Evolutionary conservation across 1,140 invertebrate genomes (phyloP), one percentile per base, ranked within the genome.

Genomic region (Diorhabda carinulata): DNA sequence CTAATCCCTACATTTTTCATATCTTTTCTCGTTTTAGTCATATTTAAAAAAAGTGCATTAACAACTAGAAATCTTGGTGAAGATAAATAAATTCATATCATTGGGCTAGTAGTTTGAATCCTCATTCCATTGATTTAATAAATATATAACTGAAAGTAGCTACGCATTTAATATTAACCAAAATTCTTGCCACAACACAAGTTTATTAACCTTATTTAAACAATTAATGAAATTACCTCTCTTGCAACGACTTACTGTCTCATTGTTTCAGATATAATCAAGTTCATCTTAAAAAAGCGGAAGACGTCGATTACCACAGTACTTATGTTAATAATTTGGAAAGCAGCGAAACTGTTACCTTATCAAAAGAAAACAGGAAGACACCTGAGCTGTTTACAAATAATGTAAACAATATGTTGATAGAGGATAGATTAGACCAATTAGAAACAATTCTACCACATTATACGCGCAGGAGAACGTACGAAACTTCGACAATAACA

Each of bases 341-440:
- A 62, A 60, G 66, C 10, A 77, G 76, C 44, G 76, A 77, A 72
- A 41, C 45, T 43, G 42, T 65, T 2, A 61, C 45, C 4, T 44
- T 61, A 10, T 41, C 9, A 3, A 70, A 73, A 52, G 58, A 60
- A 56, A 57, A 58, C 5, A 9, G 40, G 41, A 61, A 71, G 44
- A 78, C 77, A 1, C 77, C 77, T 3, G 7, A 43, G 25, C 73
- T 78, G n/a, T 61, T 68, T 0, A 40, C 58, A 6, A 45, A 72
- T 3, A 71, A 76, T 66, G 56, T 77, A 58, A 64, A 75, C 43
- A 78, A 80, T 61, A 61, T 80, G 62, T 64, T 81, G 10, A 80
- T 81, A 44, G 78, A 81, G 61, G 78, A 81, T 65, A 66, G 78
- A 42, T 67, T 81, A 10, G 77, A 79, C 69, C 77, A 78, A 57